These are phyloP conservation scores for Colaptes auratus DNA, from an alignment of 2,113 vertebrate genomes.

Conservation along the genomic window DNA sequence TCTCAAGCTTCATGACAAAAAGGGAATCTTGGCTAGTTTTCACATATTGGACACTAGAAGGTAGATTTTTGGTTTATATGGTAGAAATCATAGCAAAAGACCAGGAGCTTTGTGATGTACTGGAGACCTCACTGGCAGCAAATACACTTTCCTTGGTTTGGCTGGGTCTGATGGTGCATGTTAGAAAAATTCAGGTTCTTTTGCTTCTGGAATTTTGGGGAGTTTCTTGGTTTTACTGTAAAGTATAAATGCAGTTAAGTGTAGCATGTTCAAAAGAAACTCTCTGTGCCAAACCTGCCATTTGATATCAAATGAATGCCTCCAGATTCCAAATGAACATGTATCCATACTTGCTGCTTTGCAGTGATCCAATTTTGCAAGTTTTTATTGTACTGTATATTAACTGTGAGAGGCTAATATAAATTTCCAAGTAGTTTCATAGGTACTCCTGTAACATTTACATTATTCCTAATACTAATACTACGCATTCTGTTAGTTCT, in stretches of 20 bases:
- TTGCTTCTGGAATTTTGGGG: background rate
- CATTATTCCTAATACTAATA: slow-evolving; percentile 11
- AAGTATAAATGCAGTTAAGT: slow-evolving; percentile 7
- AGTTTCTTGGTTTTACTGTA: slow-evolving; percentile 13
- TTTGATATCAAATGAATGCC: slow-evolving; percentile 10
- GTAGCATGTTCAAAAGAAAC: slow-evolving; percentile 14
- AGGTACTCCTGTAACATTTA: slow-evolving; percentile 30
- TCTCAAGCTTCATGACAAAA: background rate
- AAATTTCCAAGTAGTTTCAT: slow-evolving; percentile 11
- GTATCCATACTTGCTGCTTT: slow-evolving; percentile 31
- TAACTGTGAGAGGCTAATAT: slow-evolving; percentile 15
- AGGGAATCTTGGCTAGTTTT: slow-evolving; percentile 12
- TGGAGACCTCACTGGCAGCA: background rate
- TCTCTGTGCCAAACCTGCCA: background rate
- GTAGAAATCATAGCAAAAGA: background rate
- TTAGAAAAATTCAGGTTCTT: slow-evolving; percentile 8
- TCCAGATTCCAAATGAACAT: slow-evolving; percentile 45
- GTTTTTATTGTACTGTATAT: slow-evolving; percentile 31
- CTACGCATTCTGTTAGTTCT: background rate
- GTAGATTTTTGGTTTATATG: background rate
- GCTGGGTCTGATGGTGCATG: slow-evolving; percentile 9
- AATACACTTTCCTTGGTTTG: background rate
- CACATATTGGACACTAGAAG: background rate
- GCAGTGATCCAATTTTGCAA: slow-evolving; percentile 23
- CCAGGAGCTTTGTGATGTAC: background rate